phyloP scores from a whole-genome alignment of 1,140 invertebrate genomes.

The Cepaea nemoralis region DNA sequence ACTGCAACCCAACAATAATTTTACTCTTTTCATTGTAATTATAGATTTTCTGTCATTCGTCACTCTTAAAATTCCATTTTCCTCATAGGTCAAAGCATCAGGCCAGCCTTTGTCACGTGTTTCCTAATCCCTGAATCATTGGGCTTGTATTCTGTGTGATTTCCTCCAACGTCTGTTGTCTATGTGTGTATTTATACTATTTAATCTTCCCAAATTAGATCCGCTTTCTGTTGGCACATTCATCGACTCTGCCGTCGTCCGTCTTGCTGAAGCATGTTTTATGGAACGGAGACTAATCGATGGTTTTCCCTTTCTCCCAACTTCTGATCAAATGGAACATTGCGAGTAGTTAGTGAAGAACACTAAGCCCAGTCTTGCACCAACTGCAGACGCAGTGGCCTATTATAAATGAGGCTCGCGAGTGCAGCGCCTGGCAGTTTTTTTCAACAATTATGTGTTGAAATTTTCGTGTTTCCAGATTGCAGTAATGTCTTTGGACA shows the following conservation, averaged over 20 bases:
- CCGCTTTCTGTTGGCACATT: neutral
- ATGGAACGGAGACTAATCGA: too few relatives aligned
- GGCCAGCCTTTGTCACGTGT: too few relatives aligned
- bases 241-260: neutral
- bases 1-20: too few relatives aligned
- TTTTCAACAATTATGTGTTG: constrained; percentile 5
- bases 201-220: too few relatives aligned
- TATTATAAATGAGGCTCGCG: neutral
- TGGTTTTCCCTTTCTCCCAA: neutral
- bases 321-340: neutral
- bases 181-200: too few relatives aligned
- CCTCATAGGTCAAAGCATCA: too few relatives aligned
- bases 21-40: too few relatives aligned
- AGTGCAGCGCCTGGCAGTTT: neutral
- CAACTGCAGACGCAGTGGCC: neutral
- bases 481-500: constrained; percentile 8
- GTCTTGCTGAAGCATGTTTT: neutral
- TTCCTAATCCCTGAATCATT: too few relatives aligned
- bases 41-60: too few relatives aligned
- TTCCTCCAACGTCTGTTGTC: too few relatives aligned
- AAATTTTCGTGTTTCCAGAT: constrained; percentile 11
- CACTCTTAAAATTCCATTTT: too few relatives aligned
- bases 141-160: too few relatives aligned
- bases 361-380: neutral
- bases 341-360: neutral